Base-by-base conservation (phyloP, 1,140 invertebrate species). In the Agrypnia vestita region DNA sequence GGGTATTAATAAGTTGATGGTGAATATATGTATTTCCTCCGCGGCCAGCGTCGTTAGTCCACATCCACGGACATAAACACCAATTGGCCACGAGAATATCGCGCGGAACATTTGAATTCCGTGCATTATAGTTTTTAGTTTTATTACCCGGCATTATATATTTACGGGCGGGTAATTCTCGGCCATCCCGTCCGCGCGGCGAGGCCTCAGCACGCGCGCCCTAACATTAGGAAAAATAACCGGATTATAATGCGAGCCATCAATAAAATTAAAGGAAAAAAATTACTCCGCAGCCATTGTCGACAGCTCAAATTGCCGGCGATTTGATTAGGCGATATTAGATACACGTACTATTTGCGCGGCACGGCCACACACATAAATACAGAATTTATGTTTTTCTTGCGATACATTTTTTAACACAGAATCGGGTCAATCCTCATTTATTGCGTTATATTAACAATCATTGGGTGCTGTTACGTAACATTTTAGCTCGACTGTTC, bases 61-160 rank as follows among this genome's bases (percentile, higher is more conserved):
- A 35, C 25, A 51, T 13, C 49, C 3, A 12, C n/a, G 49, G 11
- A 13, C 49, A 51, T 51, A 51, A 51, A 51, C 11, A 13, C 8
- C 49, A 51, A 51, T 51, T 51, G 11, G 49, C 49, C 49, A 51
- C 49, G 49, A 51, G 49, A 15, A 61, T 19, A 61, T 61, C 4
- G 56, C 13, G 56, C 56, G 56, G 56, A 61, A 61, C 56, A 61
- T 61, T 61, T 3, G 56, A 61, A 61, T 61, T 61, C 10, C 11
- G 11, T 61, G 13, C 10, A n/a, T 19, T 15, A 61, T 17, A 61
- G 17, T 61, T 61, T 61, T 15, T 61, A 61, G 13, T 61, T 61
- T 17, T 61, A 61, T 19, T 51, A 51, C n/a, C 11, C 11, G 49
- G 49, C 49, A 35, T 35, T 35, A 35, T 35, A 35, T 35, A 35